Evolutionary conservation across 2,888 invertebrate genomes (phyloP).

Genomic region (Drosophila borborema): DNA sequence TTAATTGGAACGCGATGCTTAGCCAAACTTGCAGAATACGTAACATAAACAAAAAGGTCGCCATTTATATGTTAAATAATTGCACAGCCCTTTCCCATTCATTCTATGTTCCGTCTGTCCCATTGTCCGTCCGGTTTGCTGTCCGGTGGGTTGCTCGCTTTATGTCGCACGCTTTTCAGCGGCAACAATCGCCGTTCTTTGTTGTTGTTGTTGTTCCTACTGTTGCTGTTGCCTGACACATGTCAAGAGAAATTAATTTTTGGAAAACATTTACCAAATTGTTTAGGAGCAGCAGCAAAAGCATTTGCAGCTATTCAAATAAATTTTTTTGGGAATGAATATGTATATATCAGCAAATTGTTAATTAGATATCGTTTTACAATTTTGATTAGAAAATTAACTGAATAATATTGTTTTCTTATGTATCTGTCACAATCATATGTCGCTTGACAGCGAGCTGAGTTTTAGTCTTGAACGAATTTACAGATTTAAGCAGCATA

Average conservation of each 20-base stretch:
- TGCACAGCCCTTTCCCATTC: slow-evolving; percentile 65
- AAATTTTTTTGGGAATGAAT: background rate
- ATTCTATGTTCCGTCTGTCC: slow-evolving; percentile 29
- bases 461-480: background rate
- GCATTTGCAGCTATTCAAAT: background rate
- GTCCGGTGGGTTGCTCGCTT: background rate
- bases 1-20: slow-evolving; percentile 56
- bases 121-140: background rate
- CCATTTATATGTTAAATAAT: slow-evolving; percentile 65
- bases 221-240: slow-evolving; percentile 57
- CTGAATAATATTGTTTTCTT: background rate
- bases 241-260: slow-evolving; percentile 71
- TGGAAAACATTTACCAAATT: slow-evolving; percentile 36
- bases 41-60: slow-evolving; percentile 40
- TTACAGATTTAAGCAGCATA: too few species aligned
- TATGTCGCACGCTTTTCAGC: slow-evolving; percentile 45
- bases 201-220: slow-evolving; percentile 10
- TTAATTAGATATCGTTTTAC: background rate
- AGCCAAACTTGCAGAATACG: slow-evolving; percentile 14
- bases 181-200: slow-evolving; percentile 47
- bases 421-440: background rate
- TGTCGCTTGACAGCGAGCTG: background rate
- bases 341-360: background rate
- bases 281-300: background rate
- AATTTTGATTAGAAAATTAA: background rate